phyloP scores from a whole-genome alignment of 2,888 invertebrate species.

The Drosophila helvetica region DNA sequence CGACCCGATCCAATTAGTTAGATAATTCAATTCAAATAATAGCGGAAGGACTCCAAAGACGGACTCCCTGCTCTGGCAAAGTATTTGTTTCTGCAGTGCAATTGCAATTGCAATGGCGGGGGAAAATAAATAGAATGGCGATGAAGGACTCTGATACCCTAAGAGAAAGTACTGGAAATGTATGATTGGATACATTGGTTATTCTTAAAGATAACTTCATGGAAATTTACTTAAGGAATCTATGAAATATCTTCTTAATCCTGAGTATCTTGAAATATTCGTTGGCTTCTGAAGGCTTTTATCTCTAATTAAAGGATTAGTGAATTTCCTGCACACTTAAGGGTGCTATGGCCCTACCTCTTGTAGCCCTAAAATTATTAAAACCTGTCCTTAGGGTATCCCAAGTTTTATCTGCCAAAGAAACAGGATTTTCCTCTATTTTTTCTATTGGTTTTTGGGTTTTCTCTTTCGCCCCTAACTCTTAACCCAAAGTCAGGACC shows the following conservation, averaged over 20 bases:
- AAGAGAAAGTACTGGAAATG: background rate
- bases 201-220: too few species aligned
- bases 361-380: slow-evolving; percentile 2
- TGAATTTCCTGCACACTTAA: background rate
- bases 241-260: too few species aligned
- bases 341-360: background rate
- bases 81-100: slow-evolving; percentile 29
- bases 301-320: background rate
- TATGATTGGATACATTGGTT: too few species aligned
- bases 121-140: slow-evolving; percentile 2
- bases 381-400: slow-evolving; percentile 20
- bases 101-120: slow-evolving; percentile 5
- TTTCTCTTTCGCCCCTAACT: background rate
- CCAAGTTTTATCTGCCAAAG: slow-evolving; percentile 17
- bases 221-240: background rate
- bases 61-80: slow-evolving; percentile 6
- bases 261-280: background rate
- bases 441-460: slow-evolving; percentile 29
- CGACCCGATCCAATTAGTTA: slow-evolving; percentile 60
- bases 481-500: slow-evolving; percentile 31
- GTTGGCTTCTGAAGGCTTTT: background rate
- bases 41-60: slow-evolving; percentile 34
- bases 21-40: slow-evolving; percentile 55
- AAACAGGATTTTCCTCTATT: slow-evolving; percentile 8
- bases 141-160: background rate